Base-by-base conservation (phyloP, 2,797 vertebrate species). In the Sebastes glaucus region DNA sequence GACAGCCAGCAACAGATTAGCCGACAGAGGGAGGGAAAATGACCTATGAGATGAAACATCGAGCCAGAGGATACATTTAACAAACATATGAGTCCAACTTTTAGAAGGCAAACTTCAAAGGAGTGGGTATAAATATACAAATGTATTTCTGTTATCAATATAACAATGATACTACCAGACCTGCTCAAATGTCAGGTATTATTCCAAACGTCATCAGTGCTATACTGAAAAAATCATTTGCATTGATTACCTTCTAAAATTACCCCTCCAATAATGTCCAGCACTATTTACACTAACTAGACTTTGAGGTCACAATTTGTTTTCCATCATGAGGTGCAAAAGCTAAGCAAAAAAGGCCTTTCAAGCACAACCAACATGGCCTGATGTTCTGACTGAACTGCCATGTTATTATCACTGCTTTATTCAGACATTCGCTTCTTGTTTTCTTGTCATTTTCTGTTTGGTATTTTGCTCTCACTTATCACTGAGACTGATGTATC, bases 1-100 rank as follows among this genome's bases (percentile, higher is more conserved):
- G 78, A 71, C 53, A 80, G 89, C 92, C 89, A 92, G 82, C 74
- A 46, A 88, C 87, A 91, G 88, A 89, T 91, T 88, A 89, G 81
- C 80, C 52, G 52, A 81, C 87, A 84, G 72, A 32, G 73, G 79
- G 62, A 84, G 65, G 57, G 71, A 81, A 88, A 89, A 83, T 88
- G 78, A 86, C 87, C 84, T 81, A 63, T 33, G 74, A 88, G 81
- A 78, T 87, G 77, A 82, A 63, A 85, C 35, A 77, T 20, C 63
- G 61, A 85, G 81, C 80, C 65, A 83, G 70, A 81, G 79, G 87
- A 88, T 59, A 74, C 20, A 83, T 80, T 63, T 62, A 88, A 88
- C 59, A 67, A 72, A 68, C 74, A 80, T 46, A 79, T 76, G 57
- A 52, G 10, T 33, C 25, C 9, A 67, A 16, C 60, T 80, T 83